Evolutionary conservation across 2,888 invertebrate species (phyloP).

Genomic region (Cheilosia scutellata): DNA sequence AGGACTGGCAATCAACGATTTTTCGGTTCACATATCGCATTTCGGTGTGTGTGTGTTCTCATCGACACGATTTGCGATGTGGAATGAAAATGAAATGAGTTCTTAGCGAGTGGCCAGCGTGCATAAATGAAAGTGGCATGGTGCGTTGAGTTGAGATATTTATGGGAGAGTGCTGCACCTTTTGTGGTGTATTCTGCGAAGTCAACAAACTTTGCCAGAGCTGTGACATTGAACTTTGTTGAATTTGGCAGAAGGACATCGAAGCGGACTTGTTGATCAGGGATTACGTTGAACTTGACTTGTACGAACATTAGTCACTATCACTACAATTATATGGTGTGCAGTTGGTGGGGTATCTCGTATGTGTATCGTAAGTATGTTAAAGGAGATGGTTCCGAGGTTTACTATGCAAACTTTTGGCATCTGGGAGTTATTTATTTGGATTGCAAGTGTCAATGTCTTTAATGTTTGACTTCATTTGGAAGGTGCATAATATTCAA

Average conservation of each 20-base stretch:
- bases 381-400: too few relatives aligned
- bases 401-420: too few relatives aligned
- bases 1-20: constrained; percentile 65
- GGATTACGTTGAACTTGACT: neutral
- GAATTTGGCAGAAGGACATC: constrained; percentile 21
- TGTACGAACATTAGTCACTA: neutral
- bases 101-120: constrained; percentile 2
- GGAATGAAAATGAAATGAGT: constrained; percentile 71
- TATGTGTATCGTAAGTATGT: too few relatives aligned
- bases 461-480: too few relatives aligned
- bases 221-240: constrained; percentile 68
- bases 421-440: too few relatives aligned
- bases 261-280: neutral
- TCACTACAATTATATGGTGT: too few relatives aligned
- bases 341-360: too few relatives aligned
- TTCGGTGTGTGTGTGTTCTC: constrained; percentile 19
- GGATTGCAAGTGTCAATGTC: too few relatives aligned
- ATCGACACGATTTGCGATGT: neutral
- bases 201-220: constrained; percentile 53
- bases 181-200: neutral
- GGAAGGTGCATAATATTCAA: too few relatives aligned
- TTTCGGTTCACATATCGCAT: constrained; percentile 28
- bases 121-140: constrained; percentile 64
- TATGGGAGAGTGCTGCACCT: constrained; percentile 43
- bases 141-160: constrained; percentile 25